A percentile compares a stretch with the other conserved stretches of the same genome.
These are phyloP conservation scores for Drosophila nannoptera DNA, from an alignment of 1,140 invertebrate species.

Conservation along the genomic window DNA sequence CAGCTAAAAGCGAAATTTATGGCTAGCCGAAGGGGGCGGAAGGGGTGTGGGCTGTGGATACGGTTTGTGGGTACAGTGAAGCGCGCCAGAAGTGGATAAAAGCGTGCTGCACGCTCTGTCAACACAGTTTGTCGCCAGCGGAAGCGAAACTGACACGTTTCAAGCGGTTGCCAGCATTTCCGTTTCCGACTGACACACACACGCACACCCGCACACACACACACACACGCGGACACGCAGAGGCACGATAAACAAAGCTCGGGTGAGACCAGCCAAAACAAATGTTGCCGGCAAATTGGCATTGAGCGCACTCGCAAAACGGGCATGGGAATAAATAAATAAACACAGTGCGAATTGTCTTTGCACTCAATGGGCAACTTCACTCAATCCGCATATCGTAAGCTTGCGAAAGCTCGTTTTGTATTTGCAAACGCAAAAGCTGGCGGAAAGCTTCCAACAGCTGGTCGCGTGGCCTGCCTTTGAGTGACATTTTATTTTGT, in stretches of 20 bases:
- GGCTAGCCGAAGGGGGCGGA: not conserved
- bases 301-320: conserved; percentile 43
- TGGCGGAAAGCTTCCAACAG: conserved; percentile 54
- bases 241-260: not conserved
- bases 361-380: conserved; percentile 9
- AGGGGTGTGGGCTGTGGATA: not conserved
- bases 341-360: not conserved
- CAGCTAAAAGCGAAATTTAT: conserved; percentile 48
- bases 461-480: conserved; percentile 26
- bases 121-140: conserved; percentile 52
- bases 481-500: conserved; percentile 32
- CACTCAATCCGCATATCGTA: conserved; percentile 32
- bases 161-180: conserved; percentile 53
- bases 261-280: conserved; percentile 10
- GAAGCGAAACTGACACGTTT: conserved; percentile 58
- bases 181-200: conserved; percentile 57
- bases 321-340: not conserved
- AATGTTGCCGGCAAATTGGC: conserved; percentile 56
- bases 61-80: conserved; percentile 14
- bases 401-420: conserved; percentile 37
- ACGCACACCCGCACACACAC: conserved; percentile 21
- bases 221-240: not conserved
- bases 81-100: conserved; percentile 17
- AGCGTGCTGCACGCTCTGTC: conserved; percentile 51
- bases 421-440: conserved; percentile 31